Evolutionary conservation across 2,113 vertebrate genomes (phyloP), one percentile per base, ranked within the genome.

Genomic region (Hippocampus guttulatus): DNA sequence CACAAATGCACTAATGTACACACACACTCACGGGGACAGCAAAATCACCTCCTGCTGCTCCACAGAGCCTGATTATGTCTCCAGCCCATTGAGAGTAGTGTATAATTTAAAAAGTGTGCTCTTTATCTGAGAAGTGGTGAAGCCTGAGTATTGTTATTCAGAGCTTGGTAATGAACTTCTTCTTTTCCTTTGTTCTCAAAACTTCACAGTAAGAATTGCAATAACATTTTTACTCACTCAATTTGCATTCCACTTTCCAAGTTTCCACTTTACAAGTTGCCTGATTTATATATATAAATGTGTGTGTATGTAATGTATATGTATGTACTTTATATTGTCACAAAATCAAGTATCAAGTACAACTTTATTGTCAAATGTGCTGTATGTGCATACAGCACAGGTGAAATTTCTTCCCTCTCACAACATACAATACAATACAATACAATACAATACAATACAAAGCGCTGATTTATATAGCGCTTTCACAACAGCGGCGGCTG

Each of bases 51-150:
- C 74, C 74, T 8, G 12, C 79, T 82, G 78, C 25, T 20, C 71
- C 47, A 52, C n/a, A 47, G 25, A 83, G 62, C 23, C 79, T 77
- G 64, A 49, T 69, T 70, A 63, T 74, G 47, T 51, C 51, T 68
- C 62, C 57, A 58, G 47, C 68, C 73, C 68, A 75, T 79, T 82
- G 78, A 77, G 49, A 75, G 30, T n/a, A 3, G 23, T 71, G 63
- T 67, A 67, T 72, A 81, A 87, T 64, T 81, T 69, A 82, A 81
- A 80, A 78, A 38, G 57, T 66, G 70, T 23, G 67, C 77, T 81
- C 80, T 54, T n/a, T 10, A 54, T 23, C 52, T 51, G 16, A 18
- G 49, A 51, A 51, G 18, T 38, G 67, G 25, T 80, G 75, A 27
- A 66, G 64, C 8, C 11, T 27, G 16, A 15, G 45, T 6, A 49